These are phyloP conservation scores for Temnopleurus reevesii DNA, from an alignment of 53 echinoderm and acorn worm species.

Conservation along the genomic window DNA sequence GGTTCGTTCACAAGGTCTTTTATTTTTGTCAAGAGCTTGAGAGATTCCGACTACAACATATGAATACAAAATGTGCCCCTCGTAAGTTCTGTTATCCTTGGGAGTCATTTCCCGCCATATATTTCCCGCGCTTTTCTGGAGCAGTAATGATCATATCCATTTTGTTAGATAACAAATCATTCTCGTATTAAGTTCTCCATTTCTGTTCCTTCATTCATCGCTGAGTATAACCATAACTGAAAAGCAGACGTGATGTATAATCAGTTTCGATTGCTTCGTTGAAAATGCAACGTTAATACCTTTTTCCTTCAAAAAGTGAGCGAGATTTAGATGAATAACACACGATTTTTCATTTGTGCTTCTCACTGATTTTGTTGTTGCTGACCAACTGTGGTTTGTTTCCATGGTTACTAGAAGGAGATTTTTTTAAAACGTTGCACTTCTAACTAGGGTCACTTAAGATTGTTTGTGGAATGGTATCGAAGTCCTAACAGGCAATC, in stretches of 20 bases:
- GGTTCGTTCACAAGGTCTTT: too few species aligned
- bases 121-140: too few species aligned
- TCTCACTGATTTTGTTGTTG: not conserved
- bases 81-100: too few species aligned
- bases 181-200: not conserved
- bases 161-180: too few species aligned
- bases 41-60: too few species aligned
- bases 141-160: too few species aligned
- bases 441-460: constrained; percentile 2
- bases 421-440: not conserved
- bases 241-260: constrained; percentile 47
- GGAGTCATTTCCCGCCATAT: too few species aligned
- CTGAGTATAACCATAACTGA: not conserved
- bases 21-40: too few species aligned
- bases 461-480: constrained; percentile 9
- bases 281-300: constrained; percentile 1
- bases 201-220: not conserved
- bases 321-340: not conserved
- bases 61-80: too few species aligned
- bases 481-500: constrained; percentile 28
- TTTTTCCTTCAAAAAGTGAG: constrained; percentile 2
- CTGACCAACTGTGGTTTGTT: not conserved
- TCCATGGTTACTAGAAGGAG: not conserved
- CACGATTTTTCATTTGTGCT: not conserved
- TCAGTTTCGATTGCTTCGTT: constrained; percentile 54